phyloP scores from a whole-genome alignment of 2,113 vertebrate species.

The Limnothrissa miodon region DNA sequence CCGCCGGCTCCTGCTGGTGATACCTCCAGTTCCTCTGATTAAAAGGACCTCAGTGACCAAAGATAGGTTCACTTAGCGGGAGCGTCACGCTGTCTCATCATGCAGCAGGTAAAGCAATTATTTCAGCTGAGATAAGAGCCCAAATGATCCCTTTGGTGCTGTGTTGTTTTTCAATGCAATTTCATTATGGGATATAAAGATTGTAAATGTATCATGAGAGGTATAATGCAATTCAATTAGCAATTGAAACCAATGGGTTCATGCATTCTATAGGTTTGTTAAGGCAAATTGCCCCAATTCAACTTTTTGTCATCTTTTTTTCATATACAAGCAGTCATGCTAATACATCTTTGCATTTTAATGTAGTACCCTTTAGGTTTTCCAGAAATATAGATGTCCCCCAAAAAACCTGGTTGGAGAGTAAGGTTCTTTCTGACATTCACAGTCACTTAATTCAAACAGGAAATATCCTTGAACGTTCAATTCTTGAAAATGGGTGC shows the following conservation, averaged over 20 bases:
- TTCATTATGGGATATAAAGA: not conserved
- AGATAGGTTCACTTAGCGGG: not conserved
- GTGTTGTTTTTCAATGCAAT: not conserved
- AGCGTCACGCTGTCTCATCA: not conserved
- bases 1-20: not conserved
- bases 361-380: not conserved
- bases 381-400: not conserved
- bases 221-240: not conserved
- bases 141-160: not conserved
- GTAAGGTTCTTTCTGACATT: not conserved
- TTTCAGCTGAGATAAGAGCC: not conserved
- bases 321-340: too few relatives aligned
- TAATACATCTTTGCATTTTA: too few relatives aligned
- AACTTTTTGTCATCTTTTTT: too few relatives aligned
- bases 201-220: not conserved
- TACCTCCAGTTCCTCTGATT: not conserved
- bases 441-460: not conserved
- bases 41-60: not conserved
- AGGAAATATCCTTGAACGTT: not conserved
- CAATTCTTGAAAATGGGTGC: not conserved
- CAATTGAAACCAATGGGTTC: not conserved
- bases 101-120: not conserved
- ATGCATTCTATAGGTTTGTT: not conserved
- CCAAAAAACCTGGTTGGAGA: not conserved
- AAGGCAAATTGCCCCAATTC: not conserved